Evolutionary conservation across 2,888 invertebrate species (phyloP).

Genomic region (Acholoe squamosa): DNA sequence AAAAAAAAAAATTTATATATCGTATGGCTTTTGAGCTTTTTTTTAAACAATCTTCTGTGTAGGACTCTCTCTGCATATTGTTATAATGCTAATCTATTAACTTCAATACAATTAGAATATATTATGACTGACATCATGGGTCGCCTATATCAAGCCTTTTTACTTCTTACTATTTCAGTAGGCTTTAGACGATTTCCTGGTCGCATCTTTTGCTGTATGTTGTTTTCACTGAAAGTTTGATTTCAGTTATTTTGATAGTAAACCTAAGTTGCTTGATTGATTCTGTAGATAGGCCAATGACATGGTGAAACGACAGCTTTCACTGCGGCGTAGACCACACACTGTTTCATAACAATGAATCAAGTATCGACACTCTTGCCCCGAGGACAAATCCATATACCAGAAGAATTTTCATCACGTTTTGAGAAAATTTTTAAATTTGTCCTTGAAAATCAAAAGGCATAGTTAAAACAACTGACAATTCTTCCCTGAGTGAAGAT

Average conservation of each 20-base stretch:
- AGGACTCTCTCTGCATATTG: conserved; percentile 22
- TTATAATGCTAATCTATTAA: neutral
- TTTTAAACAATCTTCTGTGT: neutral
- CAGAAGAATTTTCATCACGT: neutral
- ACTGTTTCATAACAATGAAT: neutral
- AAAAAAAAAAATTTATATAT: neutral
- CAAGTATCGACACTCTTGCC: neutral
- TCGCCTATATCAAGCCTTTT: conserved; percentile 22
- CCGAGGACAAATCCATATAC: neutral
- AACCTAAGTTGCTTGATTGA: conserved; percentile 40
- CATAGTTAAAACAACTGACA: neutral
- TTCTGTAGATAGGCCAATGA: conserved; percentile 1
- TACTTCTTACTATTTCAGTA: conserved; percentile 21
- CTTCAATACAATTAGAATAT: neutral
- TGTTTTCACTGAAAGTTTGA: conserved; percentile 32
- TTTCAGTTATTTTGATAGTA: conserved; percentile 45
- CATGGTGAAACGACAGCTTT: neutral
- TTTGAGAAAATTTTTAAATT: neutral
- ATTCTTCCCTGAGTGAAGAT: neutral
- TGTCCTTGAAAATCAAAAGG: neutral
- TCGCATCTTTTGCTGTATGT: conserved; percentile 49
- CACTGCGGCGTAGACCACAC: neutral
- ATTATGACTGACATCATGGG: neutral
- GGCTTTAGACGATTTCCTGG: conserved; percentile 38
- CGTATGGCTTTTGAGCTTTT: conserved; percentile 1